Evolutionary conservation across 2,888 invertebrate genomes (phyloP), one percentile per base, ranked within the genome.

Genomic region (Abscondita cerata): DNA sequence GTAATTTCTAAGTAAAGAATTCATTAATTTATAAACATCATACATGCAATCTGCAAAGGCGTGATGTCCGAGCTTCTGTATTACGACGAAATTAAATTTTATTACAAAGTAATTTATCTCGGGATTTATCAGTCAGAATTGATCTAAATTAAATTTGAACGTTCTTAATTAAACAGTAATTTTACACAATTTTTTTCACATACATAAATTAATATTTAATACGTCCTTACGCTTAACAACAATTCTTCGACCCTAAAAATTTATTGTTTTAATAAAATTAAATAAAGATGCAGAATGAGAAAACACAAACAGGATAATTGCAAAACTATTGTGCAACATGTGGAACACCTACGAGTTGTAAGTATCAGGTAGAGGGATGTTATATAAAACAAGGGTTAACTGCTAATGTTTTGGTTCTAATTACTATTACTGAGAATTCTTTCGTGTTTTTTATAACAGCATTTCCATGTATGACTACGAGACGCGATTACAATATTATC

Each of bases 291-390:
- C 40, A 25, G 52, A 51, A 54, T 51, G 51, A 56, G 47, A 53
- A 57, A 53, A 56, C 65, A 65, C 56, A 61, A 61, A 65, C 54
- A 75, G 75, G 79, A 78, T 81, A 81, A 81, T 81, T 81, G 78
- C 80, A 74, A 80, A 81, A 81, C 80, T 80, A 81, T 81, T 76
- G 77, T 74, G 77, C 78, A 78, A 78, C 80, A 80, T 79, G 77
- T 79, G 80, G 79, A 59, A 59, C 65, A 65, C 64, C 64, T 63
- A 63, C 61, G 58, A 62, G 51, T 44, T 59, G 31, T 51, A 50
- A 62, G 62, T 47, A 59, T 50, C 62, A 66, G 68, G 64, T 62
- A 58, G 25, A 25, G 65, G 55, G 64, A 65, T 19, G 56, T 71
- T 73, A 67, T 71, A 72, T 70, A 70, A 70, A 71, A 73, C 72